Percentiles rank a stretch among this genome's conserved stretches.
Evolutionary conservation across 2,888 invertebrate genomes (phyloP).

Genomic region (Rotaria magnacalcarata): DNA sequence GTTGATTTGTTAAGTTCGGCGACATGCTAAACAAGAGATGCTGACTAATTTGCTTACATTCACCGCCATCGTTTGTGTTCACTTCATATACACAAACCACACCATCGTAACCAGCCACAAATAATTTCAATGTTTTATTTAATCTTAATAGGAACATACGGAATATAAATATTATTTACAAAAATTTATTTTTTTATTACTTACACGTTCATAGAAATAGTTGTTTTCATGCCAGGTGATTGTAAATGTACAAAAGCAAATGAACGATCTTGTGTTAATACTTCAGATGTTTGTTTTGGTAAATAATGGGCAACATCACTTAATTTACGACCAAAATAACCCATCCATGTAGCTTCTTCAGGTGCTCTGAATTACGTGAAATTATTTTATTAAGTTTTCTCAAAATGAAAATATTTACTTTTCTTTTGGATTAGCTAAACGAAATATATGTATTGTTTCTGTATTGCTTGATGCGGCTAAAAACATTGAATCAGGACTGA

Average conservation of each 20-base stretch:
- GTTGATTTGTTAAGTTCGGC: not conserved
- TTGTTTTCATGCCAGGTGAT: constrained; percentile 33
- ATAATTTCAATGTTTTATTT: constrained; percentile 72
- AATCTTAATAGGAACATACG: constrained; percentile 63
- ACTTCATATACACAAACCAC: constrained; percentile 87
- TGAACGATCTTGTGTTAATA: constrained; percentile 89
- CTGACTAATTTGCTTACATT: constrained; percentile 80
- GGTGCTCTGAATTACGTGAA: constrained; percentile 50
- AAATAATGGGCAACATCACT: constrained; percentile 76
- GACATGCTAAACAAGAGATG: constrained; percentile 55
- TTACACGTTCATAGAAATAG: constrained; percentile 17
- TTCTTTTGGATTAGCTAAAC: constrained; percentile 66
- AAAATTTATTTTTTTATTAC: not conserved
- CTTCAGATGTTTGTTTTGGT: constrained; percentile 81
- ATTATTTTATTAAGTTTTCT: too few relatives aligned
- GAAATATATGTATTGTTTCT: constrained; percentile 91
- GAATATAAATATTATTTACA: not conserved
- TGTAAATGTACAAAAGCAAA: constrained; percentile 86
- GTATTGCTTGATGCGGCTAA: constrained; percentile 93
- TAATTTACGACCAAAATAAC: constrained; percentile 78
- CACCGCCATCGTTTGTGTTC: constrained; percentile 78
- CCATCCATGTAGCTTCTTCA: constrained; percentile 71
- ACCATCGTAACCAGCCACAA: constrained; percentile 87
- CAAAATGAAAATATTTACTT: constrained; percentile 37
- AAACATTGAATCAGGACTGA: constrained; percentile 82